Conservation (phyloP, 2,113 vertebrate species). For the Potamarius usumacintae region DNA sequence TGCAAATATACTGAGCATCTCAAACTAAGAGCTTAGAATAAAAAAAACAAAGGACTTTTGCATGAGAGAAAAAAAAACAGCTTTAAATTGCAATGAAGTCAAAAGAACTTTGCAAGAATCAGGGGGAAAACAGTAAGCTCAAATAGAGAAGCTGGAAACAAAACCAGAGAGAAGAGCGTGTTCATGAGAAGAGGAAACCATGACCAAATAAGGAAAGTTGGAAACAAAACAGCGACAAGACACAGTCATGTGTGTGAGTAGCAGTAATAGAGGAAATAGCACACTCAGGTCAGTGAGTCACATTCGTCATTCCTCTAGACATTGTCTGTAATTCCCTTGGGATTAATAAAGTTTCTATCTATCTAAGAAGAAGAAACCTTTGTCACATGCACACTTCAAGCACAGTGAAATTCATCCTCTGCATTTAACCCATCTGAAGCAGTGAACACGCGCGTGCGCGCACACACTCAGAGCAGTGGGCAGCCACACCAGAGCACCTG, state of each 20-base stretch:
- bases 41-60: not conserved
- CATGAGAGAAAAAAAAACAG: not conserved
- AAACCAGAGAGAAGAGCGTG: not conserved
- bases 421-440: no score
- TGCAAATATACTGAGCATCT: not conserved
- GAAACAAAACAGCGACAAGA: not conserved
- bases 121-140: not conserved
- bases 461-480: no score
- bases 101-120: not conserved
- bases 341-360: not conserved
- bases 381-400: no score
- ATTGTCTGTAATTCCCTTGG: not conserved
- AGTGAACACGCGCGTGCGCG: no score
- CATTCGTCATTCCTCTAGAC: not conserved
- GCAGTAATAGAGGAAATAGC: constrained; percentile 9
- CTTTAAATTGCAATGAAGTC: not conserved
- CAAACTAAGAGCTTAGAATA: not conserved
- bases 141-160: not conserved
- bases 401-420: no score
- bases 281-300: not conserved
- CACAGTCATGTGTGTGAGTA: not conserved
- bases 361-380: no score
- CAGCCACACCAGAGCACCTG: no score
- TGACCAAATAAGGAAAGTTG: not conserved
- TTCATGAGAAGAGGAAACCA: not conserved